Evolutionary conservation across 2,797 vertebrate species (phyloP), one percentile per base, ranked within the genome.

Genomic region (Antennarius maculatus): DNA sequence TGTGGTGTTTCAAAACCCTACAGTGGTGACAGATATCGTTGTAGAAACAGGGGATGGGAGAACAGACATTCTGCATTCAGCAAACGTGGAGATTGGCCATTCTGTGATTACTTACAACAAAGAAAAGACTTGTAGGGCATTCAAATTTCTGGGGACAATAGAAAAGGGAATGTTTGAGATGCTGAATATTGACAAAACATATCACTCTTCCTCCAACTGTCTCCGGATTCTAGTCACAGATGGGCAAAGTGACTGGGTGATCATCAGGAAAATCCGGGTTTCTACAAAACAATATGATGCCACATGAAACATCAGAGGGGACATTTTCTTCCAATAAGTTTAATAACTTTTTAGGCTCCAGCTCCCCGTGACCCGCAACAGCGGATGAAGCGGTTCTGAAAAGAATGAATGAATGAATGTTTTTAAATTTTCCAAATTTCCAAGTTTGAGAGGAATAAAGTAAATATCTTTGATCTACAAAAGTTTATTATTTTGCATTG

Each of bases 161-260:
- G 13, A 80, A n/a, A 77, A 91, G 0, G 96, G 96, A 1, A 82
- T 28, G 34, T 86, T 96, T 90, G 64, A 71, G 45, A 75, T 7
- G 66, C 28, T 5, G 5, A 78, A 82, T 0, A 1, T 94, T 8
- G 5, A 72, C 5, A 79, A 74, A 53, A 76, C 23, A 18, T 43
- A 60, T 12, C 34, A 7, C 0, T 18, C 63, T 5, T 6, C 84
- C 0, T 86, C 92, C 14, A 91, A 88, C 2, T 97, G 96, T 0
- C 67, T 97, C 66, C 92, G 90, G 84, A 92, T 97, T 54, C 71
- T 51, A 9, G 92, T 96, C 15, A 95, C 93, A 0, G 85, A 10
- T 4, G 53, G 18, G 4, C 93, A 94, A 76, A 73, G 69, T 0
- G 91, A 94, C 14, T 96, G 95, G 93, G 79, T 95, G 16, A 89